These are phyloP conservation scores for Tribolium castaneum DNA, from an alignment of 1,140 invertebrate genomes.

Conservation along the genomic window DNA sequence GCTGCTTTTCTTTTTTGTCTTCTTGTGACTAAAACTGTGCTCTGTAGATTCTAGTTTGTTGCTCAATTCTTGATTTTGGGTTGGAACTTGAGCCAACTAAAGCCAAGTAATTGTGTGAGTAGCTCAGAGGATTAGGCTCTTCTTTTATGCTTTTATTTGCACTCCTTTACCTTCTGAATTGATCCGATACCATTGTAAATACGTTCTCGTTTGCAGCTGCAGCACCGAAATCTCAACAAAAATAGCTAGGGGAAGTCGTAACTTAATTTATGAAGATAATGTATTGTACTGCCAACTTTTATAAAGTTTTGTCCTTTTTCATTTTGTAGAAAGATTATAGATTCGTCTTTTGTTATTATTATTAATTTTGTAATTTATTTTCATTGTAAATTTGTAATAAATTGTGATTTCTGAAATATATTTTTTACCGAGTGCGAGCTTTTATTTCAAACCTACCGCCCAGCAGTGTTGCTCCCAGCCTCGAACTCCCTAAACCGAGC, in stretches of 20 bases:
- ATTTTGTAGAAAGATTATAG: slow-evolving; percentile 48
- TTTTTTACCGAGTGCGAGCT: slow-evolving; percentile 10
- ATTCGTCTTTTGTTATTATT: slow-evolving; percentile 51
- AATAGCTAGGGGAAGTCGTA: slow-evolving; percentile 44
- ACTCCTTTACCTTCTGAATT: slow-evolving; percentile 38
- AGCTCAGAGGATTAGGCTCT: slow-evolving; percentile 20
- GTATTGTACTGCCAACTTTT: slow-evolving; percentile 44
- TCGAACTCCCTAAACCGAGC: background rate
- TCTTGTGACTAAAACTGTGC: background rate
- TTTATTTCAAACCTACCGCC: background rate
- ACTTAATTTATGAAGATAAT: slow-evolving; percentile 37
- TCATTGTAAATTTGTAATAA: slow-evolving; percentile 51
- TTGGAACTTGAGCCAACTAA: slow-evolving; percentile 16
- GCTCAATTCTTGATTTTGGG: slow-evolving; percentile 22
- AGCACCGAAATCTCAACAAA: slow-evolving; percentile 35
- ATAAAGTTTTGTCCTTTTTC: slow-evolving; percentile 34
- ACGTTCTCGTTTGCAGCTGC: slow-evolving; percentile 41
- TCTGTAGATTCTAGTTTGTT: slow-evolving; percentile 21
- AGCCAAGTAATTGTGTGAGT: slow-evolving; percentile 28
- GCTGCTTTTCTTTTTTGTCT: background rate
- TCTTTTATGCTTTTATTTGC: slow-evolving; percentile 39
- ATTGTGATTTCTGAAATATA: slow-evolving; percentile 43
- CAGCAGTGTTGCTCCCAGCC: background rate
- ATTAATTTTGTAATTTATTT: slow-evolving; percentile 51
- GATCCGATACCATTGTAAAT: slow-evolving; percentile 38